Percentiles rank a stretch among this genome's conserved stretches.
Evolutionary conservation across 2,888 invertebrate species (phyloP).

Genomic region (Chamaedrilus cognettii): DNA sequence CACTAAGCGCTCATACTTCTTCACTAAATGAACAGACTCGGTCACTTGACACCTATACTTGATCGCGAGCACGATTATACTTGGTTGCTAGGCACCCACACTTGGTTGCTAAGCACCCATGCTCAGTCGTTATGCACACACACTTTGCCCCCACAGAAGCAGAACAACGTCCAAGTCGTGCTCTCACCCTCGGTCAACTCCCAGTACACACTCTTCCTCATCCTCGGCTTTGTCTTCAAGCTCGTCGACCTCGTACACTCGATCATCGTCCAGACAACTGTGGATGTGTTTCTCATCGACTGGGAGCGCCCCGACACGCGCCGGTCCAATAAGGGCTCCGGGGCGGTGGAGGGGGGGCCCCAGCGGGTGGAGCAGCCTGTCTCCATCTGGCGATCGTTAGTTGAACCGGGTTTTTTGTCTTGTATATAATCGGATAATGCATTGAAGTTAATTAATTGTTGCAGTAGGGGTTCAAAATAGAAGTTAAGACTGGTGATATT

Average conservation of each 20-base stretch:
- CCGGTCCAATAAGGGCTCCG: background rate
- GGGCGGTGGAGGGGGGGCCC: slow-evolving; percentile 20
- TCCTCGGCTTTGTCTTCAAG: slow-evolving; percentile 68
- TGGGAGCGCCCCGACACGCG: slow-evolving; percentile 72
- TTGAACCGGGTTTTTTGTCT: background rate
- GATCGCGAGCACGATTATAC: no score
- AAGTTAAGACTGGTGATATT: no score
- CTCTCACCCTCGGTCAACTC: slow-evolving; percentile 64
- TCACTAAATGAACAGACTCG: no score
- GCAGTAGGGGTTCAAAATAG: no score
- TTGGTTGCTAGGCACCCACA: no score
- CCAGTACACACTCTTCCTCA: slow-evolving; percentile 65
- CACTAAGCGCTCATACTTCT: no score
- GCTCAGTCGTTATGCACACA: slow-evolving; percentile 7
- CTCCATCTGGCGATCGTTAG: slow-evolving; percentile 71
- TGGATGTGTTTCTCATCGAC: slow-evolving; percentile 79
- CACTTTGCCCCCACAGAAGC: no score
- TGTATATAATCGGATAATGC: background rate
- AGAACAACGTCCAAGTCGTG: slow-evolving; percentile 66
- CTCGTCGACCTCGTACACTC: slow-evolving; percentile 67
- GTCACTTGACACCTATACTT: no score
- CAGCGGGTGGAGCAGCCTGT: slow-evolving; percentile 33
- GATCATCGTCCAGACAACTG: slow-evolving; percentile 64
- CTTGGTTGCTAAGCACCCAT: slow-evolving; percentile 8
- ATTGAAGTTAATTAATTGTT: no score